phyloP scores from a whole-genome alignment of 1,140 invertebrate species.

The Penaeus indicus region DNA sequence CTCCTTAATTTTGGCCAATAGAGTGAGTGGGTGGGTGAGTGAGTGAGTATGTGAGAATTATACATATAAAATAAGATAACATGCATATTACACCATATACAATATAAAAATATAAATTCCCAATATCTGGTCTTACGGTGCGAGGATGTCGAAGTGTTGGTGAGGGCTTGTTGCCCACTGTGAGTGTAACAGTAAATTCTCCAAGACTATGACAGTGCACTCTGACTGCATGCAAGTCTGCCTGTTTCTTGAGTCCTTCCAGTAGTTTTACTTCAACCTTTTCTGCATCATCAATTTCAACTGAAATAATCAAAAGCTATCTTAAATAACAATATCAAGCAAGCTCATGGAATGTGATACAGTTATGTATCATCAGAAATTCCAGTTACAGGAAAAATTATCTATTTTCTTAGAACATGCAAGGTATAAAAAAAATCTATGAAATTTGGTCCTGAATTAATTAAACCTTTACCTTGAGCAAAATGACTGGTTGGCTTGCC shows the following conservation, averaged over 20 bases:
- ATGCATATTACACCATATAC: too few species aligned
- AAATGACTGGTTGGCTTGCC: constrained; percentile 72
- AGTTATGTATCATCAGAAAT: too few species aligned
- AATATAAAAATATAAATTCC: too few species aligned
- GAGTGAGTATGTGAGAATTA: too few species aligned
- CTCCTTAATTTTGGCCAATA: too few species aligned
- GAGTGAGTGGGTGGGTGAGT: too few species aligned
- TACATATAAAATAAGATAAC: too few species aligned
- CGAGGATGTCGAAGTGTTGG: constrained; percentile 42
- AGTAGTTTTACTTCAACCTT: constrained; percentile 38
- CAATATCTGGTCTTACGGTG: constrained; percentile 15
- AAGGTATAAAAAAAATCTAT: constrained; percentile 37
- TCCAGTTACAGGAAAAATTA: too few species aligned
- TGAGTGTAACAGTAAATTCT: constrained; percentile 45
- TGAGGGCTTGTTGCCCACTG: constrained; percentile 51
- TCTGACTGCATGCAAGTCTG: constrained; percentile 43
- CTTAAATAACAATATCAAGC: not conserved
- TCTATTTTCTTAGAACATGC: too few species aligned
- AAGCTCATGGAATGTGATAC: too few species aligned
- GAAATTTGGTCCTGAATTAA: not conserved
- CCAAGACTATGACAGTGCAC: constrained; percentile 55
- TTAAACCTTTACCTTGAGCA: constrained; percentile 69
- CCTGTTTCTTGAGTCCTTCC: constrained; percentile 21
- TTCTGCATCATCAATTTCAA: constrained; percentile 33
- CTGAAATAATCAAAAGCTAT: constrained; percentile 12